Percentiles rank a stretch among this genome's conserved stretches.
Conservation (phyloP, 1,140 invertebrate genomes). For the Neelides sp. region DNA sequence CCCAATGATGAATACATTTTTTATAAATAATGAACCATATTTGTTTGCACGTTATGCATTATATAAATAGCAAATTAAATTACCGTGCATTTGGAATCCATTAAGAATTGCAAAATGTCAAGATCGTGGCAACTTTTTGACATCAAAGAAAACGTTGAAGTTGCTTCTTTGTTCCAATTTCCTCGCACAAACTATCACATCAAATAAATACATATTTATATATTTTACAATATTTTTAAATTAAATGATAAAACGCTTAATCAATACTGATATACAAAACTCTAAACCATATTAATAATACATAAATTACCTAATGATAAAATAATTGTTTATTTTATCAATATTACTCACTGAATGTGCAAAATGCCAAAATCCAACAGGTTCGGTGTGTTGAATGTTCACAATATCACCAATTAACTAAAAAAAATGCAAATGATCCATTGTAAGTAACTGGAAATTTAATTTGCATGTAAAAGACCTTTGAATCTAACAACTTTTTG, state of each 20-base stretch:
- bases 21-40: too few relatives aligned
- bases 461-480: too few relatives aligned
- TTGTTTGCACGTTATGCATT: too few relatives aligned
- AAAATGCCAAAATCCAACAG: slow-evolving; percentile 42
- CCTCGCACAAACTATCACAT: slow-evolving; percentile 36
- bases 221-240: slow-evolving; percentile 1
- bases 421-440: too few relatives aligned
- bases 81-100: slow-evolving; percentile 33
- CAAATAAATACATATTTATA: slow-evolving; percentile 5
- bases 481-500: slow-evolving; percentile 2
- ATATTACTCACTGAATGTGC: slow-evolving; percentile 35
- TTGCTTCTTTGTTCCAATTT: slow-evolving; percentile 38
- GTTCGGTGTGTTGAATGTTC: slow-evolving; percentile 41
- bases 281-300: background rate
- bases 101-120: slow-evolving; percentile 40
- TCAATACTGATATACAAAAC: background rate
- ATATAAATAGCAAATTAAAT: slow-evolving; percentile 3
- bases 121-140: slow-evolving; percentile 43
- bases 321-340: background rate
- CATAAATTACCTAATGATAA: too few relatives aligned
- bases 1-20: too few relatives aligned
- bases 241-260: background rate
- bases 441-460: too few relatives aligned
- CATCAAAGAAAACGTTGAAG: slow-evolving; percentile 38
- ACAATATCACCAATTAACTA: slow-evolving; percentile 33